A percentile compares a stretch with the other conserved stretches of the same genome.
These are phyloP conservation scores for Erebia palarica DNA, from an alignment of 2,888 invertebrate genomes.

Conservation along the genomic window DNA sequence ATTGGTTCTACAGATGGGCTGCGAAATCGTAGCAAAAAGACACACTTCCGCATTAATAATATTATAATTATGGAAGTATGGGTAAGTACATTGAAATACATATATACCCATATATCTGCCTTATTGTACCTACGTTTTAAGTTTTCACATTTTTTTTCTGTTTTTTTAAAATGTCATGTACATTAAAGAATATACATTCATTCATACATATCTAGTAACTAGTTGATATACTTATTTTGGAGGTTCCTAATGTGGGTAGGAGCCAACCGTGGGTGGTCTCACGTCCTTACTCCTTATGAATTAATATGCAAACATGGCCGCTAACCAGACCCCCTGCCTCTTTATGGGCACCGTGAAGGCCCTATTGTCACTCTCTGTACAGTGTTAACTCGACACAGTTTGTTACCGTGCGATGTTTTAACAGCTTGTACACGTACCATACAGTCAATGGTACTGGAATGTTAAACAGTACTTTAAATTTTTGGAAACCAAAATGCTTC, in stretches of 20 bases:
- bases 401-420: background rate
- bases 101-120: no score
- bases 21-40: no score
- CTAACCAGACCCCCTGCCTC: background rate
- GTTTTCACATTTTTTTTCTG: no score
- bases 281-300: background rate
- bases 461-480: background rate
- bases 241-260: background rate
- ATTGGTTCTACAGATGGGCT: no score
- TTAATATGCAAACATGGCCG: constrained; percentile 27
- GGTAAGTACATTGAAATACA: no score
- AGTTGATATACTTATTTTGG: background rate
- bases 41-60: no score
- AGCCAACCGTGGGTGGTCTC: constrained; percentile 23
- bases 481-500: no score
- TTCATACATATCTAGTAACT: background rate
- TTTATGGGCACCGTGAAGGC: background rate
- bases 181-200: no score
- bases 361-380: constrained; percentile 7
- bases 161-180: no score
- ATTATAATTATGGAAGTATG: no score
- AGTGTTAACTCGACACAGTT: background rate
- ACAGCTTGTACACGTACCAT: background rate
- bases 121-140: no score
- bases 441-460: background rate